phyloP scores from a whole-genome alignment of 2,888 invertebrate genomes.

The Colostygia pectinataria region DNA sequence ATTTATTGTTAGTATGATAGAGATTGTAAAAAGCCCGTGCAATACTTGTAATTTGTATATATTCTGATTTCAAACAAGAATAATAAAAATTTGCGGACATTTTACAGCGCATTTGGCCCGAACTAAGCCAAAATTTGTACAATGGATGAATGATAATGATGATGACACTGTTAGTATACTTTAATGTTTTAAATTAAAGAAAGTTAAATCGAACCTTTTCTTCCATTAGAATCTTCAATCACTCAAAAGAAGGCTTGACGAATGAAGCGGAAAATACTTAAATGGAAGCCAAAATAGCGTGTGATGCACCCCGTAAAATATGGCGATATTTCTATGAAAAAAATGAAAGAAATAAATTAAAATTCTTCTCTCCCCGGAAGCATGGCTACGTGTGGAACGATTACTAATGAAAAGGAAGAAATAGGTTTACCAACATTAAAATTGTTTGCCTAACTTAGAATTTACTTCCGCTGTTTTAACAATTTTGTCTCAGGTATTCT shows the following conservation, averaged over 20 bases:
- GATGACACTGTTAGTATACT: too few species aligned
- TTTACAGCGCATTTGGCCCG: too few species aligned
- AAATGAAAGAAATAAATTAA: slow-evolving; percentile 62
- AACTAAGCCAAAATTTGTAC: too few species aligned
- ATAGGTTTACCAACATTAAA: slow-evolving; percentile 58
- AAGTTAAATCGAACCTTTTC: neutral
- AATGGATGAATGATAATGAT: too few species aligned
- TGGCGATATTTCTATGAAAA: slow-evolving; percentile 61
- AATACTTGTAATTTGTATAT: too few species aligned
- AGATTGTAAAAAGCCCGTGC: too few species aligned
- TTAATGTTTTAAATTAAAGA: too few species aligned
- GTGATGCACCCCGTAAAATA: slow-evolving; percentile 71
- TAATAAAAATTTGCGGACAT: too few species aligned
- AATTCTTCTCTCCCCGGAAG: slow-evolving; percentile 68
- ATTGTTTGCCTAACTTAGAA: slow-evolving; percentile 52
- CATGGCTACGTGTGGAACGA: slow-evolving; percentile 62
- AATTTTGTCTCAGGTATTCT: too few species aligned
- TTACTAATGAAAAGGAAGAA: slow-evolving; percentile 47
- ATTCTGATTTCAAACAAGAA: too few species aligned
- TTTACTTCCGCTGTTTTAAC: slow-evolving; percentile 42
- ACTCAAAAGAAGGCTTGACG: slow-evolving; percentile 72
- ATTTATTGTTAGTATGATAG: too few species aligned
- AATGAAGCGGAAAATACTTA: slow-evolving; percentile 81
- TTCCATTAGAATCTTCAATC: slow-evolving; percentile 64
- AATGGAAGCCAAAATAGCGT: slow-evolving; percentile 79